These are phyloP conservation scores for Drosophila pallidifrons DNA, from an alignment of 1,140 invertebrate species.

Conservation along the genomic window DNA sequence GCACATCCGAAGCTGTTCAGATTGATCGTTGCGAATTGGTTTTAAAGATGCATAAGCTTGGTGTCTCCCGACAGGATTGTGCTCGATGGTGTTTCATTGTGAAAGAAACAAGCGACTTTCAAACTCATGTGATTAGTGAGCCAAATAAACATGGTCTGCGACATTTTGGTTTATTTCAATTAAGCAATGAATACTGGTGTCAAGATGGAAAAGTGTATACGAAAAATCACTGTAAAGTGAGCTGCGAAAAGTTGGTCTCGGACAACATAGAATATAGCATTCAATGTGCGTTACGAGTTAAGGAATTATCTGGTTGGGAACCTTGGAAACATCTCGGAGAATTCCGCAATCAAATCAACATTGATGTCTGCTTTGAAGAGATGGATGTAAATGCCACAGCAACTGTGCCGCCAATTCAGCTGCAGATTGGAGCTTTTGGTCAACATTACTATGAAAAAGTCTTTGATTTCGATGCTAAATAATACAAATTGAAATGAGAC, in stretches of 20 bases:
- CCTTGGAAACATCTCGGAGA: neutral
- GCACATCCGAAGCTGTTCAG: neutral
- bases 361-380: neutral
- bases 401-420: neutral
- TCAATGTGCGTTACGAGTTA: slow-evolving; percentile 11
- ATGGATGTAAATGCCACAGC: neutral
- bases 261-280: slow-evolving; percentile 31
- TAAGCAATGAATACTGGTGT: slow-evolving; percentile 86
- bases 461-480: too few species aligned
- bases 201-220: neutral
- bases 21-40: slow-evolving; percentile 26
- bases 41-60: slow-evolving; percentile 21
- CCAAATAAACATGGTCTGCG: slow-evolving; percentile 84
- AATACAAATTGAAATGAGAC: too few species aligned
- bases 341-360: neutral
- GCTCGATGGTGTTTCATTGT: slow-evolving; percentile 66
- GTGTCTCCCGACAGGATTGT: slow-evolving; percentile 38
- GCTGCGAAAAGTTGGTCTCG: slow-evolving; percentile 21
- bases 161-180: slow-evolving; percentile 86
- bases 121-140: slow-evolving; percentile 74
- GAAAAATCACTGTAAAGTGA: slow-evolving; percentile 14
- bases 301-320: neutral
- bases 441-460: too few species aligned
- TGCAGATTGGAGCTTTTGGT: too few species aligned
- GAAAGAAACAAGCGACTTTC: slow-evolving; percentile 84